phyloP scores from a whole-genome alignment of 1,140 invertebrate genomes.

The Pteromalus puparum region DNA sequence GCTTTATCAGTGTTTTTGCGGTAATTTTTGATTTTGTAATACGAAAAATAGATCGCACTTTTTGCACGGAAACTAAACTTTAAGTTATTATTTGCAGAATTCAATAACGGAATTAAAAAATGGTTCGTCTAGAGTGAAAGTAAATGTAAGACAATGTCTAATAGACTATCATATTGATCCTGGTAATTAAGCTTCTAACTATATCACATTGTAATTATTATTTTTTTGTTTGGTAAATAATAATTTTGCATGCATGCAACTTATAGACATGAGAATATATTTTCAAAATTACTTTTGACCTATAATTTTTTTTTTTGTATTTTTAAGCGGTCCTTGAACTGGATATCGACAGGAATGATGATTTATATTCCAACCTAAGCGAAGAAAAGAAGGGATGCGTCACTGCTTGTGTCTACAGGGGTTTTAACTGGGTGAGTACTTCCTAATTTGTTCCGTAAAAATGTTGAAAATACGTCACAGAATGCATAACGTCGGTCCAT shows the following conservation, averaged over 20 bases:
- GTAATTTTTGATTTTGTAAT: not conserved
- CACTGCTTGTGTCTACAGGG: slow-evolving; percentile 1
- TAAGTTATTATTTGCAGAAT: not conserved
- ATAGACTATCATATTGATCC: slow-evolving; percentile 15
- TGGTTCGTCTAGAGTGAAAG: slow-evolving; percentile 6
- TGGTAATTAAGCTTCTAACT: not conserved
- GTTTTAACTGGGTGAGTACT: slow-evolving; percentile 19
- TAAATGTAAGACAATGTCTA: not conserved
- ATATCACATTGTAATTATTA: not conserved
- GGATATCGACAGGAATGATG: not conserved
- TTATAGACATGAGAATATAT: too few species aligned
- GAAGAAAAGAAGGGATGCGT: slow-evolving; percentile 26
- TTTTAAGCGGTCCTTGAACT: not conserved
- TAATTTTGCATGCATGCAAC: too few species aligned
- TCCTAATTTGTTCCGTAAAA: too few species aligned
- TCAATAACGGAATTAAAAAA: not conserved
- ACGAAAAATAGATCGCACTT: not conserved
- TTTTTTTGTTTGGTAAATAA: not conserved
- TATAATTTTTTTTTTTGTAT: not conserved
- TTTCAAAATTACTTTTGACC: too few species aligned
- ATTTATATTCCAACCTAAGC: not conserved
- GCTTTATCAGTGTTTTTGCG: not conserved
- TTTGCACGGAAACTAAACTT: not conserved
- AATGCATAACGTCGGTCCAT: too few species aligned
- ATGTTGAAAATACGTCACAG: too few species aligned